A percentile compares a stretch with the other conserved stretches of the same genome.
Evolutionary conservation across 2,113 vertebrate species (phyloP).

Genomic region (Pluvianellus socialis): DNA sequence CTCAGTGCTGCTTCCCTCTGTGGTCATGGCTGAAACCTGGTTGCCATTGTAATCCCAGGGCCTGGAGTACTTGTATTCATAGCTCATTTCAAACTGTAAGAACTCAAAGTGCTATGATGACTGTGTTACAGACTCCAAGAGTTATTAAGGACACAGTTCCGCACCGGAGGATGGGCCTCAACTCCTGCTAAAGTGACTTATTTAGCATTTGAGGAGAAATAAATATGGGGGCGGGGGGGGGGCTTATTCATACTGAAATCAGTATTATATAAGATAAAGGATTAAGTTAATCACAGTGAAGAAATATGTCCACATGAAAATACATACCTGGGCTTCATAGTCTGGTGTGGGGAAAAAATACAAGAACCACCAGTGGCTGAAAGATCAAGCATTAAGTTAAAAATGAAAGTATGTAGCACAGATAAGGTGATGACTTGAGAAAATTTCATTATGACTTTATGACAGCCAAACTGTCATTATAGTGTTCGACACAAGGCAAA

Average conservation of each 20-base stretch:
- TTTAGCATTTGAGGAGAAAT: not conserved
- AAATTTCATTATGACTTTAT: not conserved
- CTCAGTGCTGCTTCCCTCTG: not conserved
- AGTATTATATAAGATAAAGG: not conserved
- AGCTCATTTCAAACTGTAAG: not conserved
- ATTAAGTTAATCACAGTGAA: not conserved
- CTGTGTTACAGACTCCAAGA: not conserved
- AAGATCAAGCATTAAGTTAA: not conserved
- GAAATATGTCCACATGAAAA: not conserved
- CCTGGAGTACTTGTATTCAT: not conserved
- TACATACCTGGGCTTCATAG: not conserved
- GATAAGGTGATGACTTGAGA: not conserved
- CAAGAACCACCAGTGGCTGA: not conserved
- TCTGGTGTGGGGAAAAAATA: not conserved
- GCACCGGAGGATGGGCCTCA: not conserved
- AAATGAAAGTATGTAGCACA: not conserved
- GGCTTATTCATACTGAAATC: not conserved
- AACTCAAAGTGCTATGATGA: not conserved
- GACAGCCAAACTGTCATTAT: accelerated
- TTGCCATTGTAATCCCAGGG: not conserved
- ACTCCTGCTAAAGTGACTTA: not conserved
- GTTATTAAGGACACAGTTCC: not conserved
- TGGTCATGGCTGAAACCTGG: not conserved
- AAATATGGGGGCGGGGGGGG: not conserved
- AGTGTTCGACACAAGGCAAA: not conserved